phyloP scores from a whole-genome alignment of 2,113 vertebrate species.

The Poeciliopsis retropinna region DNA sequence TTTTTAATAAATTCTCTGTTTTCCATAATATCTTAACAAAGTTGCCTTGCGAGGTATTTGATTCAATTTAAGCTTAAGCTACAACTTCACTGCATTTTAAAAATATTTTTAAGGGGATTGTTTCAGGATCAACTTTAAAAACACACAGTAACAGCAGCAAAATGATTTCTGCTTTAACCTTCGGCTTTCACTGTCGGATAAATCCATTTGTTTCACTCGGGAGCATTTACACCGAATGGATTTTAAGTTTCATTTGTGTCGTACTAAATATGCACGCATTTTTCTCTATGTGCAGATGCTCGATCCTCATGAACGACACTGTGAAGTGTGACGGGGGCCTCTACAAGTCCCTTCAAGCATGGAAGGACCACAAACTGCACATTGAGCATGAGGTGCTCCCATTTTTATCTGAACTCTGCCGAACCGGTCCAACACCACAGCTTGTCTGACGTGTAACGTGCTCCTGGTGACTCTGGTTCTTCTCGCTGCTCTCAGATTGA shows the following conservation, averaged over 20 bases:
- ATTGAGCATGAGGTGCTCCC: conserved; percentile 92
- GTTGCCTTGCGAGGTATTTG: too few species aligned
- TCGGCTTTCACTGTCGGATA: background rate
- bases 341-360: conserved; percentile 94
- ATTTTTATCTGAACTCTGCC: background rate
- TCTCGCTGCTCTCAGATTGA: conserved; percentile 83
- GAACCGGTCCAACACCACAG: background rate
- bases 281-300: conserved; percentile 82
- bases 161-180: background rate
- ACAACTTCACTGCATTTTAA: too few species aligned
- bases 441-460: background rate
- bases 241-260: background rate
- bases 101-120: too few species aligned
- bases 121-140: too few species aligned
- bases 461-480: conserved; percentile 7
- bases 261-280: background rate
- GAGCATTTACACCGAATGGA: background rate
- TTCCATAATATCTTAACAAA: too few species aligned
- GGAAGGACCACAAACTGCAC: conserved; percentile 97
- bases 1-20: too few species aligned
- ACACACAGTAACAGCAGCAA: too few species aligned
- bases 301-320: conserved; percentile 92
- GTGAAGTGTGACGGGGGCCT: conserved; percentile 93
- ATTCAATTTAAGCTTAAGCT: too few species aligned
- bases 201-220: background rate